Conservation (phyloP, 2,113 vertebrate species). For the Alaudala cheleensis region DNA sequence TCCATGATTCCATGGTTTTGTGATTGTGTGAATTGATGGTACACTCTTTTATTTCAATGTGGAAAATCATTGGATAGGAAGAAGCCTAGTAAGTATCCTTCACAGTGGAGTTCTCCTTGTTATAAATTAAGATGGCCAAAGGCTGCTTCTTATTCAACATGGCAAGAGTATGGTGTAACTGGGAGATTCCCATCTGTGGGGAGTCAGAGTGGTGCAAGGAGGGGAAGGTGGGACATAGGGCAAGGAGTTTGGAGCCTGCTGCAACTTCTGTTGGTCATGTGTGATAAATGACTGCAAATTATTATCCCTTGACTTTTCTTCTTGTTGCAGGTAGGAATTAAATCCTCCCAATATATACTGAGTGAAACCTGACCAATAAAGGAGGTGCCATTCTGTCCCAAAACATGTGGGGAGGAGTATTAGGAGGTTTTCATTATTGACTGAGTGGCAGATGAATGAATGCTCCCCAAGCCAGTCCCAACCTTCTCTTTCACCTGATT, state of each 20-base stretch:
- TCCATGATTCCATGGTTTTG: background rate
- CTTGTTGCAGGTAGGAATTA: slow-evolving; percentile 8
- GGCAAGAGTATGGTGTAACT: background rate
- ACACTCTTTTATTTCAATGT: background rate
- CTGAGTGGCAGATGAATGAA: background rate
- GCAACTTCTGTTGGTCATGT: background rate
- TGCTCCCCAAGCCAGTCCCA: background rate
- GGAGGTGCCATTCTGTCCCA: background rate
- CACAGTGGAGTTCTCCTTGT: background rate
- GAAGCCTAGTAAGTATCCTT: background rate
- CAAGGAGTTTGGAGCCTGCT: background rate
- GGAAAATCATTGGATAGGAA: background rate
- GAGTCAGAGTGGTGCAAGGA: background rate
- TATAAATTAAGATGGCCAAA: background rate
- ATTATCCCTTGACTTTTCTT: background rate
- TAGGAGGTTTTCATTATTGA: background rate
- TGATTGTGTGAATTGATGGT: background rate
- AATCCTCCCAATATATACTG: background rate
- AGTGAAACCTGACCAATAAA: background rate
- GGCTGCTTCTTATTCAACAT: background rate
- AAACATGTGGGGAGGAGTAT: background rate
- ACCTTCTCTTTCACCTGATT: background rate
- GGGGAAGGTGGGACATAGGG: background rate
- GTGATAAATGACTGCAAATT: background rate
- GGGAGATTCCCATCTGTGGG: background rate